These are phyloP conservation scores for Lasiurus cinereus DNA, from an alignment of 2,113 vertebrate species.

Conservation along the genomic window DNA sequence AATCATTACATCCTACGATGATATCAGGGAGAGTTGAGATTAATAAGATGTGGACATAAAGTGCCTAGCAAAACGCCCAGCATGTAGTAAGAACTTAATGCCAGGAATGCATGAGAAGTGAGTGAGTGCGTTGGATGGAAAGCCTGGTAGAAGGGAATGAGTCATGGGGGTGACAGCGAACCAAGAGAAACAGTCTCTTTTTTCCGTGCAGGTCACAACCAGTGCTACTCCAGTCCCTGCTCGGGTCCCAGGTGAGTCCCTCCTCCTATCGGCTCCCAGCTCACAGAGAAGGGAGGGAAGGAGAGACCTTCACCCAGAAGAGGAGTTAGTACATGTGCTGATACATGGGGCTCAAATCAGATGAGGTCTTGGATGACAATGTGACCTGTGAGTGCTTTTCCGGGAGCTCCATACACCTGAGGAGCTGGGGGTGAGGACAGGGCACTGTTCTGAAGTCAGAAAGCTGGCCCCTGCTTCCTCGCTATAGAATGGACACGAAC, in stretches of 20 bases:
- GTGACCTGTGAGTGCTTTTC: background rate
- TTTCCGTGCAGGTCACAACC: constrained; percentile 68
- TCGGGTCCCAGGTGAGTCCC: constrained; percentile 74
- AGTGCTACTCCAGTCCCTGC: constrained; percentile 34
- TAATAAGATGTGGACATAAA: background rate
- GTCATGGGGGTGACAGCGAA: background rate
- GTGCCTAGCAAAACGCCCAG: background rate
- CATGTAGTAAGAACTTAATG: background rate
- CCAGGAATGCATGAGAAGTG: background rate
- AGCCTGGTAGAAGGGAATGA: background rate
- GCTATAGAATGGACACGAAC: rapidly evolving
- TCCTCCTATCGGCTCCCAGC: background rate
- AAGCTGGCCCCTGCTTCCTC: background rate
- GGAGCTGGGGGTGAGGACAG: background rate
- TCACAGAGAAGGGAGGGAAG: background rate
- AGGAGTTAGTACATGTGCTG: background rate
- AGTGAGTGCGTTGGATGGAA: background rate
- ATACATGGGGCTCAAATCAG: background rate
- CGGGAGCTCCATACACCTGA: background rate
- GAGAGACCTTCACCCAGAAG: background rate
- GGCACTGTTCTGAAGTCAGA: background rate
- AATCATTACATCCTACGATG: background rate
- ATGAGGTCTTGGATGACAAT: background rate
- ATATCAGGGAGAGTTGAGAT: background rate
- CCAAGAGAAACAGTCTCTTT: background rate